A percentile compares a stretch with the other conserved stretches of the same genome.
phyloP scores from a whole-genome alignment of 2,797 vertebrate species.

The Sciurus vulgaris region DNA sequence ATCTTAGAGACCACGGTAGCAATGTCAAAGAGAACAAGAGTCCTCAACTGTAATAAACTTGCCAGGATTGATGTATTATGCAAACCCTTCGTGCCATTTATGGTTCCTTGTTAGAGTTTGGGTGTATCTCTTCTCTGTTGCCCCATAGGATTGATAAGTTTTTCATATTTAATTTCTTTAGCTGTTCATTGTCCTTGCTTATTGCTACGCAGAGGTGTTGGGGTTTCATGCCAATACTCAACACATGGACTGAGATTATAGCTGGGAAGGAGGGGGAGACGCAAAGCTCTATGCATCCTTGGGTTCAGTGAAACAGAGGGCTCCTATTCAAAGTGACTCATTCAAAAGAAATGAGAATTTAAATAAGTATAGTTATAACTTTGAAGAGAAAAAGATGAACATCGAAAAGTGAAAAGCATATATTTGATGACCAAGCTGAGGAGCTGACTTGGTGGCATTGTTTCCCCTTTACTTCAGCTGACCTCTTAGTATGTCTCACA shows the following conservation, averaged over 20 bases:
- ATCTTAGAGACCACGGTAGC: not conserved
- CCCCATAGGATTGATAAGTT: not conserved
- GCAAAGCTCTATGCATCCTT: not conserved
- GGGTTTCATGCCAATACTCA: not conserved
- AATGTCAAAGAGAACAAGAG: slow-evolving; percentile 8
- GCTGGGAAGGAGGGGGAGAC: not conserved
- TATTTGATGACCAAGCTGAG: not conserved
- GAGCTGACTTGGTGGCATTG: not conserved
- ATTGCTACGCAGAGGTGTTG: not conserved
- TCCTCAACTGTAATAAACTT: slow-evolving; percentile 37
- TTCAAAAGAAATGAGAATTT: not conserved
- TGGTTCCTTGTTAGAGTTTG: not conserved
- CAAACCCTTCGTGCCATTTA: slow-evolving; percentile 31
- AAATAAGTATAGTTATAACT: not conserved
- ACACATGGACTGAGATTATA: not conserved
- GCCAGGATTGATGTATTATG: slow-evolving; percentile 35
- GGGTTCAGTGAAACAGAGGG: not conserved
- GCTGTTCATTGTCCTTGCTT: not conserved
- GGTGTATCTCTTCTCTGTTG: not conserved
- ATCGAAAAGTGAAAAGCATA: not conserved
- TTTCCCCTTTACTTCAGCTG: not conserved
- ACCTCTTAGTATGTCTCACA: not conserved
- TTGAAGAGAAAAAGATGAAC: not conserved
- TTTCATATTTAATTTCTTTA: slow-evolving; percentile 13
- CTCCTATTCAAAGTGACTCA: not conserved